These are phyloP conservation scores for Bombus vancouverensis DNA, from an alignment of 1,140 invertebrate genomes.

Conservation along the genomic window DNA sequence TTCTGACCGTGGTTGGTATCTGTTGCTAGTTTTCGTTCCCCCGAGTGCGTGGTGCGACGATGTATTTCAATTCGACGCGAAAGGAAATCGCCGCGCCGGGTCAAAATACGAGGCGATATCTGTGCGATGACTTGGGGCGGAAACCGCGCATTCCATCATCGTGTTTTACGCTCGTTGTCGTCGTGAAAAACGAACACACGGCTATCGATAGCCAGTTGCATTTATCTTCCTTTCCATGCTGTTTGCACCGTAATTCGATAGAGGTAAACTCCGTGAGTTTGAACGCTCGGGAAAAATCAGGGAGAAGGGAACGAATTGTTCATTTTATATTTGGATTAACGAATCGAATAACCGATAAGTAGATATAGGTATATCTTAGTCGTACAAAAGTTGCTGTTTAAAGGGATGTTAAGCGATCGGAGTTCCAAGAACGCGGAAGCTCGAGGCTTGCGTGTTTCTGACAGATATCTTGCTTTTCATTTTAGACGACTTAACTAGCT, in stretches of 20 bases:
- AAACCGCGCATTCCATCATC: conserved; percentile 12
- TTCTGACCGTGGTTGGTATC: neutral
- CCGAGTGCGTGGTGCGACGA: neutral
- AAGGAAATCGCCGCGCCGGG: neutral
- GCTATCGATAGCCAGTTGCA: neutral
- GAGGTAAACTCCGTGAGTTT: neutral
- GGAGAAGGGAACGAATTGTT: neutral
- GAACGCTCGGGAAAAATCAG: neutral
- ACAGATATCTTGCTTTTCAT: conserved; percentile 23
- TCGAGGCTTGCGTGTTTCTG: neutral
- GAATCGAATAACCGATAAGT: neutral
- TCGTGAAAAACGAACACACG: neutral
- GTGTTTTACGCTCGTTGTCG: neutral
- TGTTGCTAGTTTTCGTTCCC: neutral
- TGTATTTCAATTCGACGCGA: neutral
- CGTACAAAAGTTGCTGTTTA: neutral
- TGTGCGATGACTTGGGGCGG: too few species aligned
- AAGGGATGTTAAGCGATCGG: neutral
- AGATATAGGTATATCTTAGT: neutral
- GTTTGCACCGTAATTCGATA: neutral
- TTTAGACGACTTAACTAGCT: conserved; percentile 5
- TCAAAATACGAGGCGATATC: neutral
- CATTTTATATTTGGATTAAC: neutral
- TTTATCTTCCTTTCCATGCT: neutral
- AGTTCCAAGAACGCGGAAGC: conserved; percentile 20